Percentiles rank a stretch among this genome's conserved stretches.
These are phyloP conservation scores for Sebastes melanostomus DNA, from an alignment of 2,797 vertebrate species.

Conservation along the genomic window DNA sequence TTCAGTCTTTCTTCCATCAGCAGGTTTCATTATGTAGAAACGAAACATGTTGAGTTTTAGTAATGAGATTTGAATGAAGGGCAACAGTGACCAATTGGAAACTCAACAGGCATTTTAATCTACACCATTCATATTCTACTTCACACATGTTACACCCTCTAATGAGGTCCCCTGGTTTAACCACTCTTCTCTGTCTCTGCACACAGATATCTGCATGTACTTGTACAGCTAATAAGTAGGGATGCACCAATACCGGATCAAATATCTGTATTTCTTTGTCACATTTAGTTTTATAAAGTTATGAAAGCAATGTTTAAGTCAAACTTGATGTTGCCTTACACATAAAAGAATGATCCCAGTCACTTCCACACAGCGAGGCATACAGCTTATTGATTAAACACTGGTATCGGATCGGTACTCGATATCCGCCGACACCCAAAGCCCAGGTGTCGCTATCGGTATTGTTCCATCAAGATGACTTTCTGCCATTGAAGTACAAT, in stretches of 20 bases:
- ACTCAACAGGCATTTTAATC: conserved; percentile 62
- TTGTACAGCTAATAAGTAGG: conserved; percentile 17
- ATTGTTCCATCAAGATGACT: not conserved
- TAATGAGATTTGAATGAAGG: conserved; percentile 55
- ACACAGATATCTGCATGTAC: conserved; percentile 7
- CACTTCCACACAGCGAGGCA: not conserved
- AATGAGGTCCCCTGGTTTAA: conserved; percentile 21
- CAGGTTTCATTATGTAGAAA: conserved; percentile 39
- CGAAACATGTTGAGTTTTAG: conserved; percentile 47
- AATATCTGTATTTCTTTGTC: not conserved
- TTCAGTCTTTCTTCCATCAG: conserved; percentile 8
- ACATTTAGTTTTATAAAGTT: too few relatives aligned
- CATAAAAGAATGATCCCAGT: not conserved
- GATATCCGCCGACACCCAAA: not conserved
- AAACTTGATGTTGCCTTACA: too few relatives aligned
- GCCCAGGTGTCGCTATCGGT: not conserved
- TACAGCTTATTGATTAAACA: not conserved
- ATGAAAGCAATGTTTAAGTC: too few relatives aligned
- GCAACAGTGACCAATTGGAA: conserved; percentile 50
- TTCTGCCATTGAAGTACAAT: not conserved
- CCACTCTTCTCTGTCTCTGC: conserved; percentile 14
- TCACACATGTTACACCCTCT: conserved; percentile 46
- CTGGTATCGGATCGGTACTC: not conserved
- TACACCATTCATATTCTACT: conserved; percentile 21
- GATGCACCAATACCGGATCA: not conserved